Percentiles rank a stretch among this genome's conserved stretches.
Evolutionary conservation across 2,797 vertebrate species (phyloP).

Genomic region (Takifugu rubripes): DNA sequence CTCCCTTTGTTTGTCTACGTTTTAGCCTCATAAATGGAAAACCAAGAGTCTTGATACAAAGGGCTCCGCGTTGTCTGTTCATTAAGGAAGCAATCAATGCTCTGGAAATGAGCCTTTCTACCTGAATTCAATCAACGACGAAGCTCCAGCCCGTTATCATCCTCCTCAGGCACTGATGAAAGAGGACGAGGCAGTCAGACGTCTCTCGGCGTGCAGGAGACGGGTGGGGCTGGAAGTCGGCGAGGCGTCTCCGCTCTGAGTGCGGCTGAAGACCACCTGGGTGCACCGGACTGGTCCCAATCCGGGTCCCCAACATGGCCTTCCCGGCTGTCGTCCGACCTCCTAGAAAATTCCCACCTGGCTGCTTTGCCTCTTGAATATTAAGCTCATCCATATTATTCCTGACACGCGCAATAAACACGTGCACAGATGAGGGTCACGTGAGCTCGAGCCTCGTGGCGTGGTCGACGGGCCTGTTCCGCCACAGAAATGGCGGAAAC

Average conservation of each 20-base stretch:
- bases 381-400: too few species aligned
- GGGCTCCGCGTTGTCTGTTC: slow-evolving; percentile 65
- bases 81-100: slow-evolving; percentile 63
- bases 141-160: slow-evolving; percentile 57
- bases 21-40: slow-evolving; percentile 35
- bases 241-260: slow-evolving; percentile 32
- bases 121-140: slow-evolving; percentile 64
- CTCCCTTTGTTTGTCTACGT: slow-evolving; percentile 37
- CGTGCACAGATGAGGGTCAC: too few species aligned
- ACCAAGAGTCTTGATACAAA: slow-evolving; percentile 29
- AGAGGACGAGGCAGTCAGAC: slow-evolving; percentile 48
- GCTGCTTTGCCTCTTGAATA: too few species aligned
- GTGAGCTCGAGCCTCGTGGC: too few species aligned
- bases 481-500: too few species aligned
- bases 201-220: slow-evolving; percentile 35
- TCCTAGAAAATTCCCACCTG: too few species aligned
- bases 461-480: too few species aligned
- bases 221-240: slow-evolving; percentile 19
- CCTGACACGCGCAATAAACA: too few species aligned
- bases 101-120: slow-evolving; percentile 59
- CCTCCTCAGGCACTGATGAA: slow-evolving; percentile 49
- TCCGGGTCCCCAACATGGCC: too few species aligned
- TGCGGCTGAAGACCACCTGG: slow-evolving; percentile 33
- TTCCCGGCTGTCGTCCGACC: too few species aligned
- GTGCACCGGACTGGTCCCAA: neutral